Conservation (phyloP, 2,888 invertebrate species). For the Hartigia nigra region DNA sequence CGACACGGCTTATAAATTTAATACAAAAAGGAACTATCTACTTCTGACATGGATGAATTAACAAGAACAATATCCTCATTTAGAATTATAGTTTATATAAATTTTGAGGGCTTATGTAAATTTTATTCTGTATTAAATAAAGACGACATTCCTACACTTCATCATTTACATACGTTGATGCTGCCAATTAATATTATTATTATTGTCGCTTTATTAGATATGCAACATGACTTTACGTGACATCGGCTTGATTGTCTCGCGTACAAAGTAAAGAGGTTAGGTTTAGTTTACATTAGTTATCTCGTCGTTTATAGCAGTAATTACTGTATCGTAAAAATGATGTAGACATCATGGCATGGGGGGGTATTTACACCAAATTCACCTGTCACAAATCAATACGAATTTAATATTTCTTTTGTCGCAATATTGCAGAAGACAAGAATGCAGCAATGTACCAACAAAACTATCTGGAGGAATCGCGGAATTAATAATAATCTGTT, state of each 20-base stretch:
- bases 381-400: neutral
- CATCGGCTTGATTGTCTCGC: neutral
- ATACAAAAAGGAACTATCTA: neutral
- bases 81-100: neutral
- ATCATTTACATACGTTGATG: neutral
- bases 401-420: neutral
- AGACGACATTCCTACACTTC: neutral
- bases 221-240: neutral
- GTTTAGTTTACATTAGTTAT: neutral
- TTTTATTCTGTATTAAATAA: neutral
- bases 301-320: neutral
- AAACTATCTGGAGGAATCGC: neutral
- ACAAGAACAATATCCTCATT: neutral
- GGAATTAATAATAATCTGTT: neutral
- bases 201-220: neutral
- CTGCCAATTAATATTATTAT: neutral
- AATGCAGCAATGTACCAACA: neutral
- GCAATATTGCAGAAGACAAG: neutral
- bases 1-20: neutral
- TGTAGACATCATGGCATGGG: neutral
- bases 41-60: neutral
- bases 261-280: neutral
- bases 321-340: neutral
- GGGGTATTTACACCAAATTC: neutral
- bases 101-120: neutral